Evolutionary conservation across 2,797 vertebrate genomes (phyloP), one percentile per base, ranked within the genome.

Genomic region (Gymnoscopelus microlampas): DNA sequence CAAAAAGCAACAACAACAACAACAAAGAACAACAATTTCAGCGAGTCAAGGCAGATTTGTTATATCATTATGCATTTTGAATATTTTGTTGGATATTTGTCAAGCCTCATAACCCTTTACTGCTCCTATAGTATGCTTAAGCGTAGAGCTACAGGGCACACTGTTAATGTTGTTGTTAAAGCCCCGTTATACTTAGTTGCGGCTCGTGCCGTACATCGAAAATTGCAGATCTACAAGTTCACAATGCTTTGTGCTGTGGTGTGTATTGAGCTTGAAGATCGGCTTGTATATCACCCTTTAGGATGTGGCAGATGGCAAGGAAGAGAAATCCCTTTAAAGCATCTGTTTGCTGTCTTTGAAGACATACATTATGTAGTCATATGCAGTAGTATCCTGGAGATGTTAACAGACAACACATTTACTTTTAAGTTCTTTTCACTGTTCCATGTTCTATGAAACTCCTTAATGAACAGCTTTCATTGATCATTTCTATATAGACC

Each of bases 311-410:
- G 93, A 93, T 91, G 92, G 90, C 77, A 76, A 71, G 63, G 80
- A 87, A 90, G 91, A 90, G 77, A 85, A 83, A 71, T 82, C 76
- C 80, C 88, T 82, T 88, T 77, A 87, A 89, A 91, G 86, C 89
- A 87, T 91, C 87, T 90, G 87, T 80, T 91, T 89, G 88, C 87
- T 81, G 86, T 84, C 89, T 90, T 84, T 86, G 86, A 89, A 89
- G 81, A 87, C 32, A 59, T 83, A 64, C 81, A 71, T 23, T 48
- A 32, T 39, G 47, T n/a, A 50, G 39, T 5, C 48, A 79, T 71
- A 74, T 70, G 77, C 66, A 54, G 59, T 32, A 50, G 73, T 63
- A 68, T 78, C 74, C 73, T 64, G 74, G 70, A 84, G 71, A 68
- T 44, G 66, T 81, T 78, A 53, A 71, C 44, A 50, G 64, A 66